A percentile compares a stretch with the other conserved stretches of the same genome.
Conservation (phyloP, 2,113 vertebrate species). For the Opisthocomus hoazin region DNA sequence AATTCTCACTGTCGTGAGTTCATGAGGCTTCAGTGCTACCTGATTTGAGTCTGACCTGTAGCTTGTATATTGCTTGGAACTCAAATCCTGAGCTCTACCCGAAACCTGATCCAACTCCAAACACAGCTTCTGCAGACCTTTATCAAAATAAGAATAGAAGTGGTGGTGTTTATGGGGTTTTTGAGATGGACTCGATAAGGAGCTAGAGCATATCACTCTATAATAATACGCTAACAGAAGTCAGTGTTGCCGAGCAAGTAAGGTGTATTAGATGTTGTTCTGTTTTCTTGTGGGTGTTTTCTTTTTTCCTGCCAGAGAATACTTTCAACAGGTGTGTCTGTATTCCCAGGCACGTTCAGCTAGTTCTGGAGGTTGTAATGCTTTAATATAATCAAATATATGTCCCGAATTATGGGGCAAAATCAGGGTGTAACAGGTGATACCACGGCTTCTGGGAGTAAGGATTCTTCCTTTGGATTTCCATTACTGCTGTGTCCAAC, state of each 20-base stretch:
- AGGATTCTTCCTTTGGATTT: not conserved
- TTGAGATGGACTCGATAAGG: not conserved
- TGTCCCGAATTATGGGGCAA: not conserved
- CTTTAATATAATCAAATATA: not conserved
- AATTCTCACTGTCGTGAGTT: not conserved
- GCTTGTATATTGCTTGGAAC: not conserved
- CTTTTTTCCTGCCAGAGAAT: not conserved
- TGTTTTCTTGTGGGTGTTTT: not conserved
- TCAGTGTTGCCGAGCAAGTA: not conserved
- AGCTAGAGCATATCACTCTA: not conserved
- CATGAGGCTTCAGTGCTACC: not conserved
- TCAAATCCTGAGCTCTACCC: not conserved
- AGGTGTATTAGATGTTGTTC: not conserved
- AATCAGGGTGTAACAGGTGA: not conserved
- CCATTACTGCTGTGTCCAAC: not conserved
- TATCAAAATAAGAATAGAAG: not conserved
- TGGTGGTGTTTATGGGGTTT: not conserved
- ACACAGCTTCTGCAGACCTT: not conserved
- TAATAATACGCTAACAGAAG: not conserved
- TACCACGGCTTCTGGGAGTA: not conserved
- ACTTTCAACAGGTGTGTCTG: not conserved
- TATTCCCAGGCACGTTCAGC: not conserved
- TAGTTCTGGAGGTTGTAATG: not conserved
- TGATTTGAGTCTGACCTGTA: not conserved
- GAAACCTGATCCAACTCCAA: not conserved